Evolutionary conservation across 2,797 vertebrate species (phyloP), one percentile per base, ranked within the genome.

Genomic region (Myripristis jacobus): DNA sequence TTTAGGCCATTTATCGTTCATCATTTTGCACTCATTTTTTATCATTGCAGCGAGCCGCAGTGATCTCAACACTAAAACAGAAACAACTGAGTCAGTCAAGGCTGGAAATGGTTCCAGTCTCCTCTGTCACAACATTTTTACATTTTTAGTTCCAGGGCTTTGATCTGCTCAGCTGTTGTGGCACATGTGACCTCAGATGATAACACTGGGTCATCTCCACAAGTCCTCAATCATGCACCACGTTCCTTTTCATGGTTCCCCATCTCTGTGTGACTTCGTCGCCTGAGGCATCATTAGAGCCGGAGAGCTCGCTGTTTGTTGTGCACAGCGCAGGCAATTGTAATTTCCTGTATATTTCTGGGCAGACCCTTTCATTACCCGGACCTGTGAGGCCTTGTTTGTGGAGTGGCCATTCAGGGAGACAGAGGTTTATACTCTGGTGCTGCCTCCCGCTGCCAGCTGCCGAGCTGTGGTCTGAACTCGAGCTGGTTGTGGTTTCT

Each of bases 271-370:
- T 62, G 7, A 57, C 58, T 25, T 29, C 21, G 3, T 59, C 44
- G 70, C 48, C 44, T 8, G 43, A 36, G 46, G 48, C 57, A 72
- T 76, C 38, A 8, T 41, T 27, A 75, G 59, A 75, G 29, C 70
- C 70, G 3, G 36, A 53, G 41, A 48, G 44, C 60, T 68, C 51
- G 29, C 63, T 68, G 61, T 52, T 64, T 58, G 38, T 61, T 70
- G 56, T 48, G 58, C 65, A 54, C 75, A 81, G 67, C 57, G 82
- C 54, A 53, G 43, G 76, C 78, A 64, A 21, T 80, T 80, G 66
- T 81, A 76, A 86, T 85, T 82, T 87, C 76, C 69, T 79, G 62
- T 83, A 50, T 84, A 79, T 82, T 88, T 83, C 70, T 73, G 75
- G 77, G 54, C 65, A 43, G 53, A 80, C 66, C 77, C 83, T 87